Percentiles rank a stretch among this genome's conserved stretches.
phyloP scores from a whole-genome alignment of 1,140 invertebrate species.

The Magallana angulata region DNA sequence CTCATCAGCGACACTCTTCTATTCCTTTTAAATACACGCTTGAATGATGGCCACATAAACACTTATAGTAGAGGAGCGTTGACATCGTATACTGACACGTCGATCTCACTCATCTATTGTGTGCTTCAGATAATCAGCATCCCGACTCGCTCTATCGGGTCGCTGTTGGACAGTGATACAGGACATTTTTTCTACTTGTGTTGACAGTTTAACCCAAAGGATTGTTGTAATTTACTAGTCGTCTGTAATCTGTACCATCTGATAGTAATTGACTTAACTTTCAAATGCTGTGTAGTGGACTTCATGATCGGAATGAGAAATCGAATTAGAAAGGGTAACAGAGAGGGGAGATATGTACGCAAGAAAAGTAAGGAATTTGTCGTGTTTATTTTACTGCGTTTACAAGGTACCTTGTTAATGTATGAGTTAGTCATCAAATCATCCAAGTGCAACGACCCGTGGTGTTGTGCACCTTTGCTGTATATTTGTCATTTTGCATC shows the following conservation, averaged over 20 bases:
- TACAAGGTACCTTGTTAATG: background rate
- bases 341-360: background rate
- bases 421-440: background rate
- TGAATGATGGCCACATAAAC: background rate
- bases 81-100: background rate
- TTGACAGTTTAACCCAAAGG: no score
- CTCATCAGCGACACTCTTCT: background rate
- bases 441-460: slow-evolving; percentile 3
- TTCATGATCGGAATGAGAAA: background rate
- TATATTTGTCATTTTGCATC: background rate
- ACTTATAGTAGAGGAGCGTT: background rate
- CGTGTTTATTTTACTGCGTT: background rate
- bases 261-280: no score
- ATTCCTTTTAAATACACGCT: background rate
- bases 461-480: background rate
- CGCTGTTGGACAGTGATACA: no score
- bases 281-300: background rate
- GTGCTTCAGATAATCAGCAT: background rate
- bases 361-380: background rate
- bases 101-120: background rate
- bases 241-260: no score
- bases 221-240: no score
- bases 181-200: no score
- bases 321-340: background rate
- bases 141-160: no score